phyloP scores from a whole-genome alignment of 2,113 vertebrate species.

The Balaeniceps rex region DNA sequence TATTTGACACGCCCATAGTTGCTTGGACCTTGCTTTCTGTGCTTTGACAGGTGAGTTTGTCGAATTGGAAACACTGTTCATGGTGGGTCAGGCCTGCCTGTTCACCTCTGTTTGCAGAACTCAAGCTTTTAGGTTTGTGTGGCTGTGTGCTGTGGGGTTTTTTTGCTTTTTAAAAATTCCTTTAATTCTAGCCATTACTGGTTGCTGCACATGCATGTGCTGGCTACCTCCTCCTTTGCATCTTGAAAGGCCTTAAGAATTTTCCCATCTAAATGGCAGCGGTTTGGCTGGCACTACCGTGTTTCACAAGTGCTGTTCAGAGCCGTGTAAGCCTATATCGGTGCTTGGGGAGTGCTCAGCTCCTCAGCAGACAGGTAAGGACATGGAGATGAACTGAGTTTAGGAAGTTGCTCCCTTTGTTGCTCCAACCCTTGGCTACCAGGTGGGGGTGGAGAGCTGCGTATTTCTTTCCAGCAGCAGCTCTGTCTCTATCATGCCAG shows the following conservation, averaged over 20 bases:
- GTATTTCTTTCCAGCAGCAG: neutral
- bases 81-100: neutral
- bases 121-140: neutral
- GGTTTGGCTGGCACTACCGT: neutral
- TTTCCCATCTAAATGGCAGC: neutral
- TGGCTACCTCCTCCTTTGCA: neutral
- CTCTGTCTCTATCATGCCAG: neutral
- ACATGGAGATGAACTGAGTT: neutral
- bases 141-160: neutral
- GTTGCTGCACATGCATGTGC: neutral
- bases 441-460: neutral
- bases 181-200: neutral
- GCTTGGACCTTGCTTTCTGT: neutral
- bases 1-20: neutral
- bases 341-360: neutral
- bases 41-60: neutral
- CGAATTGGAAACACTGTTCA: neutral
- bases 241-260: neutral
- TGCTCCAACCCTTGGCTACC: neutral
- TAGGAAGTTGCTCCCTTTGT: neutral
- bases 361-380: fast-evolving
- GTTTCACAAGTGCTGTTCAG: neutral
- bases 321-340: fast-evolving
- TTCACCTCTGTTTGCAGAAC: neutral
- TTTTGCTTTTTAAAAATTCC: neutral